Evolutionary conservation across 2,888 invertebrate species (phyloP), one percentile per base, ranked within the genome.

Genomic region (Orthosia gothica): DNA sequence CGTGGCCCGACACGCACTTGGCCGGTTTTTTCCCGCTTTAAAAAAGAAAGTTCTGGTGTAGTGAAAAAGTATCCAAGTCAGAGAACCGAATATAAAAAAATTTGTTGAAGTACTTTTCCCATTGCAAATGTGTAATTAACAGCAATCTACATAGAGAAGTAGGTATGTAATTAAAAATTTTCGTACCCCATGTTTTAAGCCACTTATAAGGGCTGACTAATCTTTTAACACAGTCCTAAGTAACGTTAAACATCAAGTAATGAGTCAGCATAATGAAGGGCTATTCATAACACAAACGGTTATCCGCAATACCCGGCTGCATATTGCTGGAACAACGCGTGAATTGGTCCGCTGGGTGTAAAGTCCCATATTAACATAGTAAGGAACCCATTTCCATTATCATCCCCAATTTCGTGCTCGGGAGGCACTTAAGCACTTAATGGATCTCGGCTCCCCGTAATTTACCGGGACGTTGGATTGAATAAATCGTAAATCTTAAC

Each of bases 341-440:
- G 93, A 94, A 94, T 93, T 91, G 92, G 92, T 90, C 89, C 88
- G 90, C 91, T 90, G 89, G 87, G 90, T 92, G 91, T 92, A 91
- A 92, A 93, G 91, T 92, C 91, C 92, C 93, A 93, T 95, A 95
- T 96, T 95, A 95, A 94, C 95, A 95, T 94, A 94, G 94, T 94
- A 92, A 94, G 94, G 92, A 93, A 93, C 95, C 94, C 94, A 93
- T 95, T 95, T 94, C 93, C 95, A 96, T 95, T 95, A 95, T 95
- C 95, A 95, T 95, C 95, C 95, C 92, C 95, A 96, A 96, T 96
- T 96, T 96, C 93, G 94, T 94, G 94, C 95, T 95, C 94, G 94
- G 93, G 93, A 94, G 95, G 95, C 95, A 96, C 96, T 95, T 96
- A 95, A 95, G 95, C 94, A 95, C 95, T 95, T 96, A 96, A 96